Percentiles rank a stretch among this genome's conserved stretches.
phyloP scores from a whole-genome alignment of 2,113 vertebrate species.

The Petrocephalus microphthalmus region DNA sequence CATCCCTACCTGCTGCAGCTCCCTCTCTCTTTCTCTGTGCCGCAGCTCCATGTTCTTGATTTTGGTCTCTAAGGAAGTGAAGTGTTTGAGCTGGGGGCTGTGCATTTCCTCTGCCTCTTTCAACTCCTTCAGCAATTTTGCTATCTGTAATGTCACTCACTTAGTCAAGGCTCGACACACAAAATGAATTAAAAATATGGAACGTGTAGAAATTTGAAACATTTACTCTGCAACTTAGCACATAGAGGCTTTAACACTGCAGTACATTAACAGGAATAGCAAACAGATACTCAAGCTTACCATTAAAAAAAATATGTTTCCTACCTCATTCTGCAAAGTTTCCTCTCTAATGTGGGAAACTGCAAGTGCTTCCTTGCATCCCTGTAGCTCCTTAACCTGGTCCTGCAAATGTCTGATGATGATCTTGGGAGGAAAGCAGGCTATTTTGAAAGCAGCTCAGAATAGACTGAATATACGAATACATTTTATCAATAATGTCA shows the following conservation, averaged over 20 bases:
- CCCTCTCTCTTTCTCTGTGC: slow-evolving; percentile 71
- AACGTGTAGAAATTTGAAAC: neutral
- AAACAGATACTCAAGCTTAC: neutral
- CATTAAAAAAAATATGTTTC: neutral
- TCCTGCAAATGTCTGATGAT: slow-evolving; percentile 73
- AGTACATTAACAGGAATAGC: neutral
- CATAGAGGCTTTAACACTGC: neutral
- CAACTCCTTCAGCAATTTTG: slow-evolving; percentile 76
- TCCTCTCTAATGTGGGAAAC: slow-evolving; percentile 74
- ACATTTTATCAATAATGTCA: neutral
- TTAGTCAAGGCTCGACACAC: neutral
- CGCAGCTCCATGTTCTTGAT: slow-evolving; percentile 76
- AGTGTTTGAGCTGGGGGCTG: slow-evolving; percentile 78
- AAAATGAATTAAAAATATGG: neutral
- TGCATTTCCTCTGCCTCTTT: slow-evolving; percentile 78
- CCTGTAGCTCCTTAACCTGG: slow-evolving; percentile 70
- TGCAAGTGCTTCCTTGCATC: slow-evolving; percentile 64
- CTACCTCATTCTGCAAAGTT: slow-evolving; percentile 76
- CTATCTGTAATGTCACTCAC: slow-evolving; percentile 57
- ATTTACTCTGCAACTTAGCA: neutral
- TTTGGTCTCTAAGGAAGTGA: slow-evolving; percentile 76
- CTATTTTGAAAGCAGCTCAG: neutral
- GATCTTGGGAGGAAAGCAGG: slow-evolving; percentile 54
- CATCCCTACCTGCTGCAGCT: slow-evolving; percentile 74
- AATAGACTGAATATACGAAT: neutral